Evolutionary conservation across 2,888 invertebrate genomes (phyloP).

Genomic region (Gnatocerus cornutus): DNA sequence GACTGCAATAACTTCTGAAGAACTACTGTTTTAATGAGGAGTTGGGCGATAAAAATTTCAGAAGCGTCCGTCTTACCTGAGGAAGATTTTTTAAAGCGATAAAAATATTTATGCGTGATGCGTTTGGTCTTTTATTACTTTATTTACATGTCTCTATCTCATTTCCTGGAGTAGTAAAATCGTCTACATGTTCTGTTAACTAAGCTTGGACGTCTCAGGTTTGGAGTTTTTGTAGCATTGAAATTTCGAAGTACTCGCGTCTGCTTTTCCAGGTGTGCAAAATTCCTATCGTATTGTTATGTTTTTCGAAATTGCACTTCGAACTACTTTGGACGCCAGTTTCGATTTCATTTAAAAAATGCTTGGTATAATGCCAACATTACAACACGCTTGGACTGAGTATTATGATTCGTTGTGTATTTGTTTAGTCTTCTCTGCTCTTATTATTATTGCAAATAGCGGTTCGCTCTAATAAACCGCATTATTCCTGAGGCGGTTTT

Average conservation of each 20-base stretch:
- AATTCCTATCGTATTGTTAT: constrained; percentile 29
- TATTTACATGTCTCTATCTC: constrained; percentile 66
- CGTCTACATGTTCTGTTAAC: constrained; percentile 63
- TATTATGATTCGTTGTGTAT: constrained; percentile 31
- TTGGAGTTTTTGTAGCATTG: constrained; percentile 6
- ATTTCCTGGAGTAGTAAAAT: constrained; percentile 67
- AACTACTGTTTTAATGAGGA: constrained; percentile 9
- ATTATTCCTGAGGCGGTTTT: neutral
- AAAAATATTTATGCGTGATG: constrained; percentile 66
- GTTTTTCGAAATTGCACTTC: constrained; percentile 9
- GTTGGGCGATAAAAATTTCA: constrained; percentile 63
- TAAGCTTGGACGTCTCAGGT: constrained; percentile 47
- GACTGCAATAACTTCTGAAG: constrained; percentile 40
- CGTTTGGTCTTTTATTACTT: constrained; percentile 67
- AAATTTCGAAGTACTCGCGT: constrained; percentile 22
- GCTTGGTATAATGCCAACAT: constrained; percentile 20
- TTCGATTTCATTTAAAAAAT: constrained; percentile 42
- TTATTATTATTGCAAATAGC: constrained; percentile 31
- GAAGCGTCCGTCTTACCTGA: constrained; percentile 64
- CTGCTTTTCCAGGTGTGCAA: constrained; percentile 29
- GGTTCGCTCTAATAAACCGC: constrained; percentile 25
- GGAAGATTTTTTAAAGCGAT: constrained; percentile 64
- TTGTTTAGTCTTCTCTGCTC: constrained; percentile 49
- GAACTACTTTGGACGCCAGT: constrained; percentile 26
- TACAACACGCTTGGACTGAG: constrained; percentile 17